Evolutionary conservation across 2,888 invertebrate genomes (phyloP).

Genomic region (Andrena fulva): DNA sequence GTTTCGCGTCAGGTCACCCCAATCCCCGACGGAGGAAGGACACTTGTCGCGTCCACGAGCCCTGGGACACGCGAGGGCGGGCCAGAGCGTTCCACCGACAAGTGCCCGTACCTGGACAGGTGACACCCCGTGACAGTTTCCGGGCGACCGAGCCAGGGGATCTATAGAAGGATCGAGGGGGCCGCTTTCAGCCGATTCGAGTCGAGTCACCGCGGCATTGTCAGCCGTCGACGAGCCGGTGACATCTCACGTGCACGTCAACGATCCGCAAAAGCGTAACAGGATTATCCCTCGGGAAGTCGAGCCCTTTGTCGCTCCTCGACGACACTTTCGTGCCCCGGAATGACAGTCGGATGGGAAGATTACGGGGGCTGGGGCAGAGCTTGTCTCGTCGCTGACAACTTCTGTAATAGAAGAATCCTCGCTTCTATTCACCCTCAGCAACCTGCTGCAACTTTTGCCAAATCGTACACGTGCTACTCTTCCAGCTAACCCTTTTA

Average conservation of each 20-base stretch:
- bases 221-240: constrained; percentile 53
- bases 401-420: not conserved
- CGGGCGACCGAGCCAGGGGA: constrained; percentile 60
- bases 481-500: no score
- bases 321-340: constrained; percentile 25
- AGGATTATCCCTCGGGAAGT: constrained; percentile 75
- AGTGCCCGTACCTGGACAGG: constrained; percentile 67
- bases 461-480: no score
- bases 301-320: constrained; percentile 58
- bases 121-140: constrained; percentile 78
- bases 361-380: constrained; percentile 41
- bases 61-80: constrained; percentile 60
- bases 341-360: constrained; percentile 33
- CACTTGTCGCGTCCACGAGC: constrained; percentile 73
- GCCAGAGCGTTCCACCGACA: constrained; percentile 23
- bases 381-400: constrained; percentile 1
- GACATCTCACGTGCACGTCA: constrained; percentile 75
- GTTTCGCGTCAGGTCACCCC: constrained; percentile 4
- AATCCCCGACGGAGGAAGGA: constrained; percentile 56
- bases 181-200: constrained; percentile 51
- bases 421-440: not conserved
- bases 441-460: no score
- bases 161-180: constrained; percentile 35
- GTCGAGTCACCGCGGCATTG: constrained; percentile 51
- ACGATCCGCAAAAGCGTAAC: constrained; percentile 75